Evolutionary conservation across 2,797 vertebrate species (phyloP), one percentile per base, ranked within the genome.

Genomic region (Cygnus olor): DNA sequence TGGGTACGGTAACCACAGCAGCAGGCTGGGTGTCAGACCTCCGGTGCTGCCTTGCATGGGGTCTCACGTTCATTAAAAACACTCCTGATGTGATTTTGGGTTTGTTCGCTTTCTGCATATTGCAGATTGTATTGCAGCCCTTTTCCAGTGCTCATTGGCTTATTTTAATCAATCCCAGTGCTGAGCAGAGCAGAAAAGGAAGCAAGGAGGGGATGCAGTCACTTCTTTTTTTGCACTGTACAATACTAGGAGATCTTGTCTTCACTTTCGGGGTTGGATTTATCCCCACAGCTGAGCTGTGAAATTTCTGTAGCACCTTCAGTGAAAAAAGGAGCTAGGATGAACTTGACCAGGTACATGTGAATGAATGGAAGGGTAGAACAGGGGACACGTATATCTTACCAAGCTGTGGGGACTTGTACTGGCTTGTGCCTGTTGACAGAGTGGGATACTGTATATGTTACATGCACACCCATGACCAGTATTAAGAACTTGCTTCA

Each of bases 311-410:
- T 24, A 20, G 2, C 22, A 40, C 34, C 42, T 74, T 68, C 28
- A 30, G 3, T 30, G 16, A 36, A 64, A 54, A 54, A 92, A 38
- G 5, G 1, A 57, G 4, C 14, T 51, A 32, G 12, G 45, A 86
- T 64, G 66, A 77, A 14, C 27, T 34, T 81, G 28, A n/a, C 14
- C 13, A 17, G 4, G 13, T 45, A 42, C 8, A 3, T 5, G 2
- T 34, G 30, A 84, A 63, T 40, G 19, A 70, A 81, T 51, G 44
- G 2, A 73, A 56, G 34, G 2, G 10, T 49, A 30, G 2, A 3
- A 11, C 49, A 16, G 20, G 56, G 9, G 0, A 0, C 5, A 0
- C 5, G 14, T 32, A 2, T 2, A 25, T 20, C 8, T 78, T 80
- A 7, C 6, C 2, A 2, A 54, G 14, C 6, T 24, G 53, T 57